A percentile compares a stretch with the other conserved stretches of the same genome.
These are phyloP conservation scores for Spondyliosoma cantharus DNA, from an alignment of 2,797 vertebrate genomes.

Conservation along the genomic window DNA sequence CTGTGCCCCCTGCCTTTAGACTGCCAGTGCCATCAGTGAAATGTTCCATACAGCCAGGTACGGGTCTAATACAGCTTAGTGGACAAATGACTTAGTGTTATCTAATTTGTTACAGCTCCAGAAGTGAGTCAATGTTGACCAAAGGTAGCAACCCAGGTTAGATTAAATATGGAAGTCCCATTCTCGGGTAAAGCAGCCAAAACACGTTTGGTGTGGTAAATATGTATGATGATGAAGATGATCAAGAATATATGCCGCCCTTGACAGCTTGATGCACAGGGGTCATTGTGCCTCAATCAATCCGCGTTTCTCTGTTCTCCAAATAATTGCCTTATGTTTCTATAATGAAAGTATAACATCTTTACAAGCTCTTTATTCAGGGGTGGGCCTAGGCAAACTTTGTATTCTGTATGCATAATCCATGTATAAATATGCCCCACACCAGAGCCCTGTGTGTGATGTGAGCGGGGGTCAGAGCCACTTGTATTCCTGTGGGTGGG, in stretches of 20 bases:
- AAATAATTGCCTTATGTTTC: constrained; percentile 73
- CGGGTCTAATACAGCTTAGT: background rate
- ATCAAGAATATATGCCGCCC: constrained; percentile 47
- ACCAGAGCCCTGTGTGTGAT: constrained; percentile 74
- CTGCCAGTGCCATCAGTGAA: background rate
- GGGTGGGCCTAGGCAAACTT: constrained; percentile 65
- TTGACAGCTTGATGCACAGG: constrained; percentile 36
- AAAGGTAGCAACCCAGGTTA: background rate
- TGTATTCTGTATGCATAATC: constrained; percentile 79
- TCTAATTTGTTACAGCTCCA: background rate
- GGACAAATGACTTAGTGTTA: background rate
- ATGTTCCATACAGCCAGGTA: background rate
- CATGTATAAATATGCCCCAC: constrained; percentile 78
- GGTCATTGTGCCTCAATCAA: constrained; percentile 64
- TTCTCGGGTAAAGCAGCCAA: constrained; percentile 1
- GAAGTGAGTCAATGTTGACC: background rate
- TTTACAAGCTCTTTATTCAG: constrained; percentile 64
- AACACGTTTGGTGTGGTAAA: constrained; percentile 4
- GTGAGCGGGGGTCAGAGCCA: constrained; percentile 83
- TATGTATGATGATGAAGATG: constrained; percentile 51
- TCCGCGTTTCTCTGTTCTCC: constrained; percentile 47
- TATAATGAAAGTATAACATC: constrained; percentile 78
- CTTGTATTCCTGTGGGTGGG: constrained; percentile 89
- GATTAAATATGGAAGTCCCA: background rate
- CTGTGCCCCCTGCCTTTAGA: background rate